Conservation (phyloP, 2,888 invertebrate species). For the Octodonta nipae region DNA sequence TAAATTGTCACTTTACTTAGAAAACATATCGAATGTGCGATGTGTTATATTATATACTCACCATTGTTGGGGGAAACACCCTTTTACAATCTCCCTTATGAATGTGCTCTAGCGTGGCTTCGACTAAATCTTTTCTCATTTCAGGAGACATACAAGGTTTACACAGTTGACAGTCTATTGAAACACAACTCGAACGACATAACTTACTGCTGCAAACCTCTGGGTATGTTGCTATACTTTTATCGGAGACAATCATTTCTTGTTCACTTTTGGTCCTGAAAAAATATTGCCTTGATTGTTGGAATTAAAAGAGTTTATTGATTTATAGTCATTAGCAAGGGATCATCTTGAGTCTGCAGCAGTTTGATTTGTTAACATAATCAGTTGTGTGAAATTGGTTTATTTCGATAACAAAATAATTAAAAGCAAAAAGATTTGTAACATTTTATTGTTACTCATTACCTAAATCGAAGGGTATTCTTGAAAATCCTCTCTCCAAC, state of each 20-base stretch:
- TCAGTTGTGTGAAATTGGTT: no score
- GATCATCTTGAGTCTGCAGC: no score
- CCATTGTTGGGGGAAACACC: constrained; percentile 65
- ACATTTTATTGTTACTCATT: constrained; percentile 8
- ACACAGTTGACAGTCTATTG: constrained; percentile 63
- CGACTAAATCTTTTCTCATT: constrained; percentile 44
- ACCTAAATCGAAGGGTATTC: constrained; percentile 35
- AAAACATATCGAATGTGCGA: neutral
- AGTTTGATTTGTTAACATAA: no score
- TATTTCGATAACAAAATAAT: no score
- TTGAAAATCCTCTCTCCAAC: constrained; percentile 43
- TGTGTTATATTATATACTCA: constrained; percentile 13
- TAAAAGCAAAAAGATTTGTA: neutral
- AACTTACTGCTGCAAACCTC: constrained; percentile 46
- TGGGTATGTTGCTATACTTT: constrained; percentile 66
- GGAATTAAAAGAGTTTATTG: no score
- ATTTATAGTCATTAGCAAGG: no score
- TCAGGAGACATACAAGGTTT: constrained; percentile 55
- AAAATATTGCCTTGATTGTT: no score
- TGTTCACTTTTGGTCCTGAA: constrained; percentile 21
- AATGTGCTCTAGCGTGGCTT: constrained; percentile 67
- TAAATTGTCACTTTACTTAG: neutral
- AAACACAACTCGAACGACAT: constrained; percentile 50
- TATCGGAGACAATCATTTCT: constrained; percentile 46
- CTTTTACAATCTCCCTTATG: constrained; percentile 68